Conservation (phyloP, 2,797 vertebrate species). For the Natrix natrix region DNA sequence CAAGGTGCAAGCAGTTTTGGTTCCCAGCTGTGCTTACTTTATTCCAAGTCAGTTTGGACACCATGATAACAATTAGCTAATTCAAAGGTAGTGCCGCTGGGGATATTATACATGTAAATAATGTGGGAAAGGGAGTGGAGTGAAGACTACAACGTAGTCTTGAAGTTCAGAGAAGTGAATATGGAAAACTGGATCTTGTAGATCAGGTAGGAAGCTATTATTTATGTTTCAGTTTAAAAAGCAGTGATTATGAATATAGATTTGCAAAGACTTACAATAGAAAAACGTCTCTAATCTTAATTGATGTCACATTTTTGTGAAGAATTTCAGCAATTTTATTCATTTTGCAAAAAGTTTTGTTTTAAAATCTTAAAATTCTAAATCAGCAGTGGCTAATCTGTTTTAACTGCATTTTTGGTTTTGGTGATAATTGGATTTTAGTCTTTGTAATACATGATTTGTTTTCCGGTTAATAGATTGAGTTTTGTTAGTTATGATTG, state of each 20-base stretch:
- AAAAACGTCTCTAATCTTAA: conserved; percentile 64
- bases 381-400: not conserved
- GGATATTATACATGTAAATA: conserved; percentile 33
- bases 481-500: conserved; percentile 65
- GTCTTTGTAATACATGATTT: conserved; percentile 60
- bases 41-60: conserved; percentile 31
- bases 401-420: conserved; percentile 35
- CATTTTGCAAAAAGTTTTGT: not conserved
- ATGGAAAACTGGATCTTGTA: conserved; percentile 12
- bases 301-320: not conserved
- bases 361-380: not conserved
- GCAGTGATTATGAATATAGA: not conserved
- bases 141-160: conserved; percentile 16
- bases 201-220: conserved; percentile 30
- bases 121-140: conserved; percentile 28
- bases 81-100: conserved; percentile 53
- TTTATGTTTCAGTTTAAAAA: conserved; percentile 6
- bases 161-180: conserved; percentile 38
- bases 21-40: conserved; percentile 18
- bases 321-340: not conserved
- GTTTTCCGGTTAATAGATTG: conserved; percentile 55
- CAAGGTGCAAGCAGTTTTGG: conserved; percentile 18
- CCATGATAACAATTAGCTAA: conserved; percentile 42
- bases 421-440: conserved; percentile 26
- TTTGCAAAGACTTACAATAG: conserved; percentile 54